Evolutionary conservation across 2,888 invertebrate genomes (phyloP).

Genomic region (Gastracanthus pulcherrimus): DNA sequence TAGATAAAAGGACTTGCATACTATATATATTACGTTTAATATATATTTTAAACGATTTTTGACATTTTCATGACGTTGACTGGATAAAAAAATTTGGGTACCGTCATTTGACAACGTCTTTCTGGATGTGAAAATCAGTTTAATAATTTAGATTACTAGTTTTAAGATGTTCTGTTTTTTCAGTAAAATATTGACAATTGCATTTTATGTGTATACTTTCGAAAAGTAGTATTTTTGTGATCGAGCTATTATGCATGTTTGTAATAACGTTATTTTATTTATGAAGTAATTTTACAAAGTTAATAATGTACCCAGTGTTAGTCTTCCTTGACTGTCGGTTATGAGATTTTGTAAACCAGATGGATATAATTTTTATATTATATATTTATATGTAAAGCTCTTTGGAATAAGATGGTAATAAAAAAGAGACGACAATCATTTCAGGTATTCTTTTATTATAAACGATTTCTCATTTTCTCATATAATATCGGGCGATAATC

Average conservation of each 20-base stretch:
- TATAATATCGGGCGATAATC: slow-evolving; percentile 73
- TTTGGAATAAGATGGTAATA: slow-evolving; percentile 44
- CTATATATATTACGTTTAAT: slow-evolving; percentile 58
- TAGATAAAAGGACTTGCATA: slow-evolving; percentile 32
- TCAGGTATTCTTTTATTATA: slow-evolving; percentile 71
- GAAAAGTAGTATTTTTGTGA: slow-evolving; percentile 54
- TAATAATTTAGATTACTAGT: slow-evolving; percentile 31
- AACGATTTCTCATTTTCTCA: slow-evolving; percentile 73
- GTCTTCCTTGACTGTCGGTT: slow-evolving; percentile 29
- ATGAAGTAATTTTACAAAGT: slow-evolving; percentile 46
- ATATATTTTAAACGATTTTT: slow-evolving; percentile 50
- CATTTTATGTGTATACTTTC: slow-evolving; percentile 54
- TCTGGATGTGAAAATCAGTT: slow-evolving; percentile 41
- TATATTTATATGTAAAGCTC: slow-evolving; percentile 51
- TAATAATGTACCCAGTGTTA: slow-evolving; percentile 51
- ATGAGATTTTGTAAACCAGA: slow-evolving; percentile 49
- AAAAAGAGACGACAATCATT: slow-evolving; percentile 43
- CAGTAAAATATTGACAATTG: slow-evolving; percentile 48
- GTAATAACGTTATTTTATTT: slow-evolving; percentile 48
- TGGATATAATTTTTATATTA: slow-evolving; percentile 55
- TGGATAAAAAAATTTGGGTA: slow-evolving; percentile 23
- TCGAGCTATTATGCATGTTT: slow-evolving; percentile 35
- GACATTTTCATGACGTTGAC: slow-evolving; percentile 44
- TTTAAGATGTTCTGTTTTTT: slow-evolving; percentile 49
- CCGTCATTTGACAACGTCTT: slow-evolving; percentile 44